Conservation (phyloP, 2,888 invertebrate species). For the Drosophila pseudotakahashii region DNA sequence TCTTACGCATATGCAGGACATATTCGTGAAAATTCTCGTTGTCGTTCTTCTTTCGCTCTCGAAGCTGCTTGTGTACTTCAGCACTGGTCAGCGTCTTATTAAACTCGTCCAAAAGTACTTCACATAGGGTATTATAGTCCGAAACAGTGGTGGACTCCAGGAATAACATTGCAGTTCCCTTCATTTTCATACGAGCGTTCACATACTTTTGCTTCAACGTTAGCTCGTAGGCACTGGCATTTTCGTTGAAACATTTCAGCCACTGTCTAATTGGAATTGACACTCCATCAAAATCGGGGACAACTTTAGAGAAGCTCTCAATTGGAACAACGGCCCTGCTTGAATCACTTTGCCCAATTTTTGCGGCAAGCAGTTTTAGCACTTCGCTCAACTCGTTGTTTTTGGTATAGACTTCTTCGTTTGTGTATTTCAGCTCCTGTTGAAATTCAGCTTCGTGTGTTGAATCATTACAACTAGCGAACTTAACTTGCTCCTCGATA, state of each 20-base stretch:
- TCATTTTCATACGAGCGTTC: background rate
- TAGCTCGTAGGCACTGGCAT: background rate
- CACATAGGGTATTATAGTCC: background rate
- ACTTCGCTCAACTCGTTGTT: constrained; percentile 1
- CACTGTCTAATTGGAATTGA: constrained; percentile 1
- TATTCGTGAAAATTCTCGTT: constrained; percentile 1
- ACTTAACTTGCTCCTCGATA: too few relatives aligned
- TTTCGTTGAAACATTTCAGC: background rate
- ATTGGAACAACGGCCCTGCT: background rate
- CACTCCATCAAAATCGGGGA: background rate
- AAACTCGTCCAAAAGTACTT: background rate
- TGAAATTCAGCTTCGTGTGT: too few relatives aligned
- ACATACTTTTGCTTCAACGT: background rate
- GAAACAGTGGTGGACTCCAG: background rate
- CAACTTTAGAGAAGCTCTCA: constrained; percentile 1
- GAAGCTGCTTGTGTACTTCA: background rate
- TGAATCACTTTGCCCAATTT: background rate
- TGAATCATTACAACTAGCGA: too few relatives aligned
- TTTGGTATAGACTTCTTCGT: background rate
- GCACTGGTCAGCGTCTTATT: constrained; percentile 2
- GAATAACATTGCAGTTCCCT: background rate
- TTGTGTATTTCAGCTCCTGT: too few relatives aligned
- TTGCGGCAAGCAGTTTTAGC: constrained; percentile 1
- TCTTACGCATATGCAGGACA: too few relatives aligned
- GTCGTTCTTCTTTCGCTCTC: background rate